phyloP scores from a whole-genome alignment of 1,140 invertebrate species.

The Cheumatopsyche charites region DNA sequence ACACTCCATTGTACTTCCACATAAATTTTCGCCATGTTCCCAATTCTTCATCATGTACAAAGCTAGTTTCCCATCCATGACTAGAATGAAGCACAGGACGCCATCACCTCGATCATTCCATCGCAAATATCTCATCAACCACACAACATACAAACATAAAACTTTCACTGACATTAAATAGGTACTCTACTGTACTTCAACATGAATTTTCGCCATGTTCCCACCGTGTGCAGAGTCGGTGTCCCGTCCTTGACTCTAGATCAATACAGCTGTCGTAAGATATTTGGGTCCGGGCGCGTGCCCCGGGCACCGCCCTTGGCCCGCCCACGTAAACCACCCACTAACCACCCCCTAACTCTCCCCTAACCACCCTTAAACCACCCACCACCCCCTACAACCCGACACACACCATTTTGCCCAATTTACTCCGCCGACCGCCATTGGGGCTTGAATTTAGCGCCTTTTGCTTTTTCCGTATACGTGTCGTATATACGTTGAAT shows the following conservation, averaged over 20 bases:
- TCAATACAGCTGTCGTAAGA: slow-evolving; percentile 45
- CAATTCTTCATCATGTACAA: too few species aligned
- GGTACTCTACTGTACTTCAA: not conserved
- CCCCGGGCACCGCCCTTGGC: slow-evolving; percentile 27
- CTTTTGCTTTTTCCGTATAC: too few species aligned
- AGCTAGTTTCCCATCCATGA: slow-evolving; percentile 33
- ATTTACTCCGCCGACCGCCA: slow-evolving; percentile 38
- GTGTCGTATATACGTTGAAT: too few species aligned
- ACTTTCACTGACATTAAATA: too few species aligned
- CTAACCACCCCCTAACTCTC: not conserved
- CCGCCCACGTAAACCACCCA: slow-evolving; percentile 18
- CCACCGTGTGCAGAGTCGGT: too few species aligned
- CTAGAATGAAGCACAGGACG: too few species aligned
- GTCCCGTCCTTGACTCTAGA: slow-evolving; percentile 43
- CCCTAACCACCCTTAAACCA: slow-evolving; percentile 22
- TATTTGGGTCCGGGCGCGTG: slow-evolving; percentile 35
- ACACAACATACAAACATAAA: too few species aligned
- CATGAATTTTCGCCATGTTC: slow-evolving; percentile 10
- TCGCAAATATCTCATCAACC: too few species aligned
- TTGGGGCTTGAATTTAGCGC: slow-evolving; percentile 10
- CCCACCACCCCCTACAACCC: slow-evolving; percentile 15
- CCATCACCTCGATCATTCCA: too few species aligned
- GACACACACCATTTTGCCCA: slow-evolving; percentile 38
- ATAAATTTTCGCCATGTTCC: slow-evolving; percentile 7
- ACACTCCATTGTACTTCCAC: not conserved